Evolutionary conservation across 2,888 invertebrate genomes (phyloP), one percentile per base, ranked within the genome.

Genomic region (Noctua comes): DNA sequence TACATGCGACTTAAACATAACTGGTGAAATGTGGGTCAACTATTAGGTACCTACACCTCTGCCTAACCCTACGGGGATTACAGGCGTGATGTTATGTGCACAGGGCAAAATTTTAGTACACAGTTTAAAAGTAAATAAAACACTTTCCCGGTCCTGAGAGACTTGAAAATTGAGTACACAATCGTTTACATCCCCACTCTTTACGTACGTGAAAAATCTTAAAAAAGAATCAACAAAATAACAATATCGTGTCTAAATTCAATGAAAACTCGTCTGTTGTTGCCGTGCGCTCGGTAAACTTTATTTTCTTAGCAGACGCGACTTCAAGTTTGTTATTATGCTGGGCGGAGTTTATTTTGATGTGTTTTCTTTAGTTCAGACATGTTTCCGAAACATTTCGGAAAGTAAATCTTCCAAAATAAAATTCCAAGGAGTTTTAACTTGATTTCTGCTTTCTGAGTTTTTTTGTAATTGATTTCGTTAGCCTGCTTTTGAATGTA

Each of bases 231-330:
- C 51, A 68, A 73, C 57, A 72, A 73, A 72, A 81, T 71, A 77
- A 88, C 74, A 85, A 88, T 82, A 88, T 82, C 71, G 69, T 69
- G 79, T 82, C 82, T 80, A 88, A 88, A 88, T 83, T 83, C 80
- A 87, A 83, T 83, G 79, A 83, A 83, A 83, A 84, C 83, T 85
- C 85, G 51, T 36, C 79, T 76, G 66, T 81, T 73, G 72, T 62
- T 46, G 69, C 77, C 69, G 73, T 70, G 71, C 75, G 72, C 82
- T 76, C 59, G 54, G 73, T 72, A 80, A 84, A 87, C 81, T 89
- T 88, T 84, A 83, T 89, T 87, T 89, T 87, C 88, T 74, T 59
- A 76, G 79, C 81, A 84, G 85, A 82, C 66, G 81, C 64, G 78
- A 74, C 79, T 76, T 68, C 31, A 77, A 89, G 72, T 87, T 88